phyloP scores from a whole-genome alignment of 2,113 vertebrate species.

The Paralichthys olivaceus region DNA sequence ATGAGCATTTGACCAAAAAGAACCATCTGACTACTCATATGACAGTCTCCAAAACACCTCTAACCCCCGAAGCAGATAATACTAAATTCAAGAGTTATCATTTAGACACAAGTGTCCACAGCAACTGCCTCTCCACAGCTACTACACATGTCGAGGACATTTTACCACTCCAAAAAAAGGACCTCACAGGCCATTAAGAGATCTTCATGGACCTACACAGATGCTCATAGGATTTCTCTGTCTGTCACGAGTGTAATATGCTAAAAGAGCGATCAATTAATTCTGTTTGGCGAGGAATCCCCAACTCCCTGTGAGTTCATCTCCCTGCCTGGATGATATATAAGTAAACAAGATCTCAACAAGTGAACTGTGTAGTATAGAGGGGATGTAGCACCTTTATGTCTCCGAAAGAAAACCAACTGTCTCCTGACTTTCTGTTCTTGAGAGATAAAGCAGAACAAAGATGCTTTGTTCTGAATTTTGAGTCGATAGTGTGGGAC shows the following conservation, averaged over 20 bases:
- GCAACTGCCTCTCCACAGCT: constrained; percentile 75
- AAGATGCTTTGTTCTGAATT: constrained; percentile 55
- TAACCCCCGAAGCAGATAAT: constrained; percentile 79
- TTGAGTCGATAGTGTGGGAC: constrained; percentile 39
- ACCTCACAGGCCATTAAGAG: constrained; percentile 58
- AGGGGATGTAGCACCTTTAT: constrained; percentile 24
- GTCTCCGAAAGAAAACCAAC: constrained; percentile 36
- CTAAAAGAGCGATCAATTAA: constrained; percentile 14
- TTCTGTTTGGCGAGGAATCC: constrained; percentile 22
- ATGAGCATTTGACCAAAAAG: constrained; percentile 78
- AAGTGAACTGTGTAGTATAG: constrained; percentile 17
- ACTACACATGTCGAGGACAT: constrained; percentile 68
- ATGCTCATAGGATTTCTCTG: constrained; percentile 48
- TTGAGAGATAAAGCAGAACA: constrained; percentile 62
- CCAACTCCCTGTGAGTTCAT: not conserved
- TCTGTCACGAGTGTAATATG: constrained; percentile 34
- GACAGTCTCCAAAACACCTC: constrained; percentile 74
- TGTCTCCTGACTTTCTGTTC: constrained; percentile 55
- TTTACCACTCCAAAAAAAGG: constrained; percentile 60
- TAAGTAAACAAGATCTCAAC: constrained; percentile 12
- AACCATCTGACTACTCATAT: constrained; percentile 82
- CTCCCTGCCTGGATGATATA: not conserved
- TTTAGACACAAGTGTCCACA: constrained; percentile 78
- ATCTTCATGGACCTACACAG: constrained; percentile 66
- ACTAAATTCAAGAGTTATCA: constrained; percentile 82